phyloP scores from a whole-genome alignment of 2,113 vertebrate species.

The Sebastes schlegelii region DNA sequence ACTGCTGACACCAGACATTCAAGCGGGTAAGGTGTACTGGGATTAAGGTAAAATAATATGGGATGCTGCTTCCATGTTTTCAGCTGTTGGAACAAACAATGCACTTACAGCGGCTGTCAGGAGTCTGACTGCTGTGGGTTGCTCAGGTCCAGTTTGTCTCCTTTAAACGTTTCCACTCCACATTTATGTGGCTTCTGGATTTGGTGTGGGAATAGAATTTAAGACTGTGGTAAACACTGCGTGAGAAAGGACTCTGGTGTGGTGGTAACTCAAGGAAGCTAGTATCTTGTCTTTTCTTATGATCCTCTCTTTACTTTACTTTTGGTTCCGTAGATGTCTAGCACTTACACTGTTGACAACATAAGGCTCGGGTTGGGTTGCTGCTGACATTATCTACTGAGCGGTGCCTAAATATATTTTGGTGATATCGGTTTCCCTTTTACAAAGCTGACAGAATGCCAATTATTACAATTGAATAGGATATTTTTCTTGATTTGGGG shows the following conservation, averaged over 20 bases:
- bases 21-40: not conserved
- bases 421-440: not conserved
- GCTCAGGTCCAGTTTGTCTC: not conserved
- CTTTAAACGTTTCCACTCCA: not conserved
- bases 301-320: not conserved
- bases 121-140: not conserved
- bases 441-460: not conserved
- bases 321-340: not conserved
- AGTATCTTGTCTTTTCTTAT: not conserved
- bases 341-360: not conserved
- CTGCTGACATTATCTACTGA: not conserved
- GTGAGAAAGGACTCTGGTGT: not conserved
- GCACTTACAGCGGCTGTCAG: not conserved
- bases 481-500: not conserved
- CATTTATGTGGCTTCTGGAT: not conserved
- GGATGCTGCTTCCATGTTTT: slow-evolving; percentile 6
- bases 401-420: not conserved
- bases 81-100: slow-evolving; percentile 5
- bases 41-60: not conserved
- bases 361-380: not conserved
- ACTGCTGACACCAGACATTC: not conserved
- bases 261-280: not conserved
- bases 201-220: not conserved
- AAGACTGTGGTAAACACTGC: not conserved
- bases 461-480: not conserved